Evolutionary conservation across 2,888 invertebrate genomes (phyloP).

Genomic region (Dione juno): DNA sequence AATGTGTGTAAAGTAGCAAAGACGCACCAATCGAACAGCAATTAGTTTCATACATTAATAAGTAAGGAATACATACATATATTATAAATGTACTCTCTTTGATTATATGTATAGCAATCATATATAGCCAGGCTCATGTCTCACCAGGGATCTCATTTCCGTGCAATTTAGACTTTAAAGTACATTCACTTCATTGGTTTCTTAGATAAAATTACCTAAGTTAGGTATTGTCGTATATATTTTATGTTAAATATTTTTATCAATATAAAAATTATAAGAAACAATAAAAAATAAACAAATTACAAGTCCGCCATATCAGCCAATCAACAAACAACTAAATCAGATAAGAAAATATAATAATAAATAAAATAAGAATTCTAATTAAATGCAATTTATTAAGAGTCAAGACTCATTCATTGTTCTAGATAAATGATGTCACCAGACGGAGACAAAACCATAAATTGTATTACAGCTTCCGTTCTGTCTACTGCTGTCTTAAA

Average conservation of each 20-base stretch:
- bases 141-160: background rate
- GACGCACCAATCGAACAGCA: no score
- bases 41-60: no score
- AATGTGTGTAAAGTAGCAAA: no score
- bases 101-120: background rate
- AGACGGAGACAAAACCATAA: constrained; percentile 58
- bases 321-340: no score
- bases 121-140: background rate
- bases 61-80: no score
- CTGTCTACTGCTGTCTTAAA: constrained; percentile 51
- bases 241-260: background rate
- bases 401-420: constrained; percentile 64
- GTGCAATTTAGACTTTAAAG: background rate
- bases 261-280: background rate
- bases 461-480: constrained; percentile 53
- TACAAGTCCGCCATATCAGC: no score
- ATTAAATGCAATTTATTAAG: constrained; percentile 62
- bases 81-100: background rate
- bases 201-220: background rate
- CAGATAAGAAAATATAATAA: no score
- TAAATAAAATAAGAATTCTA: constrained; percentile 45
- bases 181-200: constrained; percentile 8
- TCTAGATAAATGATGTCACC: constrained; percentile 60
- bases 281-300: background rate
- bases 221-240: background rate